phyloP scores from a whole-genome alignment of 2,113 vertebrate genomes.

The Sinocyclocheilus grahami region DNA sequence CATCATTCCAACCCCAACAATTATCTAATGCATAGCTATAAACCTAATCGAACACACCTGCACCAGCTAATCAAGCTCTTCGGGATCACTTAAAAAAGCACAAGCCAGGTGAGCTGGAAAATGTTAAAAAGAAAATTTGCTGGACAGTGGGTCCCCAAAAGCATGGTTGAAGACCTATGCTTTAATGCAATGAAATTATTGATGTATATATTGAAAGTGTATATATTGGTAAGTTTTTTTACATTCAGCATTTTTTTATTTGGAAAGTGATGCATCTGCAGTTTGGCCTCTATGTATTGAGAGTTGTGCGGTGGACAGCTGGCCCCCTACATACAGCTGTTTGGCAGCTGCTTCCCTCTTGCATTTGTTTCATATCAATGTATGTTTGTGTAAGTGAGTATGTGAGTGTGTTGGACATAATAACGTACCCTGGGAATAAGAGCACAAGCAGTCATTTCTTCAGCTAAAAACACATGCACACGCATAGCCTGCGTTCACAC shows the following conservation, averaged over 20 bases:
- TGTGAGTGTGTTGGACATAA: conserved; percentile 27
- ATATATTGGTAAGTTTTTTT: too few relatives aligned
- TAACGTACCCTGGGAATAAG: not conserved
- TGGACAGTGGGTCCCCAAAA: too few relatives aligned
- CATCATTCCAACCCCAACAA: too few relatives aligned
- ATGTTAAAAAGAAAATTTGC: too few relatives aligned
- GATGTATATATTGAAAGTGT: too few relatives aligned
- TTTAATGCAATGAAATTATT: too few relatives aligned
- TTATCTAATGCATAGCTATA: too few relatives aligned
- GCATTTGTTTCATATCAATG: conserved; percentile 56
- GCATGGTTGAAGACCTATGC: too few relatives aligned
- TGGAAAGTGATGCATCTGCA: conserved; percentile 45
- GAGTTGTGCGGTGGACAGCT: conserved; percentile 51
- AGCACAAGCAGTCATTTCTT: not conserved
- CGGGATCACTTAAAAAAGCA: too few relatives aligned
- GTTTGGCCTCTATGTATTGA: conserved; percentile 23
- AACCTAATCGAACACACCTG: too few relatives aligned
- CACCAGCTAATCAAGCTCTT: too few relatives aligned
- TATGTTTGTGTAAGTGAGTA: conserved; percentile 44
- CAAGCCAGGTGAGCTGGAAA: too few relatives aligned
- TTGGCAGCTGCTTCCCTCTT: conserved; percentile 62
- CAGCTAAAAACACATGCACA: not conserved
- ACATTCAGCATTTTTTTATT: not conserved
- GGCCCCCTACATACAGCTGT: conserved; percentile 47
- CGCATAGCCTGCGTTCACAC: not conserved